phyloP scores from a whole-genome alignment of 2,113 vertebrate species.

The Scortum barcoo region DNA sequence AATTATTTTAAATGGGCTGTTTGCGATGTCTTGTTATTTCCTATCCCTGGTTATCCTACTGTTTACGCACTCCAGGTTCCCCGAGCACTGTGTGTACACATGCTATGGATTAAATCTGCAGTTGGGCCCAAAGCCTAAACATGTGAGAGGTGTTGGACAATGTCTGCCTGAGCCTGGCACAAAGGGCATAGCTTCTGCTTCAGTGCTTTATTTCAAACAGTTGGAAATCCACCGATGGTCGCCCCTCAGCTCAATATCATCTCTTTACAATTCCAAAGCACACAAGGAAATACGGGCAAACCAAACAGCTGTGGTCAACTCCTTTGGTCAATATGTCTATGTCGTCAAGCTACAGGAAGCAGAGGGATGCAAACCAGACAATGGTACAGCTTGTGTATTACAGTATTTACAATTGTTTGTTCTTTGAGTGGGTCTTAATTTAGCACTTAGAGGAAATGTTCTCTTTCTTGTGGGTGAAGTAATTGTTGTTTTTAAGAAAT shows the following conservation, averaged over 20 bases:
- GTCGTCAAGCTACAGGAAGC: conserved; percentile 44
- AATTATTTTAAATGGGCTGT: not conserved
- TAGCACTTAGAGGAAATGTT: conserved; percentile 58
- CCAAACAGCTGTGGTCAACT: conserved; percentile 30
- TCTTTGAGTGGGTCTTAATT: conserved; percentile 53
- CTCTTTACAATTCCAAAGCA: conserved; percentile 1
- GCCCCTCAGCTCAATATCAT: not conserved
- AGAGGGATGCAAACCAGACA: conserved; percentile 33
- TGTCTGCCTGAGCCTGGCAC: conserved; percentile 40
- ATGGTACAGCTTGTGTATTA: conserved; percentile 40
- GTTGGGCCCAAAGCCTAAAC: conserved; percentile 51
- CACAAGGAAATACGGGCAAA: conserved; percentile 16
- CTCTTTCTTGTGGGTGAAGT: conserved; percentile 49
- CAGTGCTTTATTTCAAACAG: conserved; percentile 27
- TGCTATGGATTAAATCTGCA: conserved; percentile 58
- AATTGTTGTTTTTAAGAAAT: conserved; percentile 29
- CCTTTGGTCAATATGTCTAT: conserved; percentile 4
- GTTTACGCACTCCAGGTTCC: conserved; percentile 3
- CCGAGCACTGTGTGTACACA: conserved; percentile 32
- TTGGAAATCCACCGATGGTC: conserved; percentile 9
- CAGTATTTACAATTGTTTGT: conserved; percentile 50
- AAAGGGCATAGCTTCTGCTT: conserved; percentile 48
- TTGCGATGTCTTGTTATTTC: not conserved
- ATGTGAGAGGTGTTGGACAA: conserved; percentile 59
- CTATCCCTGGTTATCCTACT: not conserved